phyloP scores from a whole-genome alignment of 2,113 vertebrate genomes.

The Pollachius pollachius region DNA sequence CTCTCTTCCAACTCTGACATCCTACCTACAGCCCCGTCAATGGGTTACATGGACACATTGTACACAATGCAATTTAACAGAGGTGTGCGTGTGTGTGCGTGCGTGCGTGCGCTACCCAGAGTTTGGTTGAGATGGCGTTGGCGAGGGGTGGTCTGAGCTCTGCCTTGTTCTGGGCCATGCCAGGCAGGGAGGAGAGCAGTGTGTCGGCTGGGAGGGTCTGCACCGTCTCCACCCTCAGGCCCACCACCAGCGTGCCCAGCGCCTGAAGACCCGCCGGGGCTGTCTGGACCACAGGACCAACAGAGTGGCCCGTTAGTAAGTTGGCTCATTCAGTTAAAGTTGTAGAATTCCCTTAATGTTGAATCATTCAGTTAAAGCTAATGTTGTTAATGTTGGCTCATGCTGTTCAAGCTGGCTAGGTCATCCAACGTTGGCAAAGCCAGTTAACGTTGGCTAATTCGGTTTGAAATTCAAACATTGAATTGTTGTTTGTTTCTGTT shows the following conservation, averaged over 20 bases:
- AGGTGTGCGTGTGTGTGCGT: not conserved
- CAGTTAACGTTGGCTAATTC: not conserved
- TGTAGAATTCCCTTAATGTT: too few species aligned
- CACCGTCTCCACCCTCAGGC: slow-evolving; percentile 67
- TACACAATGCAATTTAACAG: too few species aligned
- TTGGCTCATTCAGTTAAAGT: not conserved
- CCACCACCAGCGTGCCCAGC: slow-evolving; percentile 68
- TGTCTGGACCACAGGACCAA: slow-evolving; percentile 27
- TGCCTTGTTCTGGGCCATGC: slow-evolving; percentile 46
- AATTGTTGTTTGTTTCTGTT: too few species aligned
- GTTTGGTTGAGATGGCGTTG: slow-evolving; percentile 66
- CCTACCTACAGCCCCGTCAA: too few species aligned
- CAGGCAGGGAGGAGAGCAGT: slow-evolving; percentile 60
- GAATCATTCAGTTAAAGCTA: too few species aligned
- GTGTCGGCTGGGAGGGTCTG: slow-evolving; percentile 56
- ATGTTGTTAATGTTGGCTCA: not conserved
- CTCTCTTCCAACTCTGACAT: too few species aligned
- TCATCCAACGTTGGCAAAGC: too few species aligned
- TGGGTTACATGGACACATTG: too few species aligned
- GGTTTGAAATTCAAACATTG: too few species aligned
- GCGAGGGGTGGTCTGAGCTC: slow-evolving; percentile 60
- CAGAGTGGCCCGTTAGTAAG: not conserved
- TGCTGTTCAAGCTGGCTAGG: too few species aligned
- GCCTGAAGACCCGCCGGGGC: slow-evolving; percentile 45
- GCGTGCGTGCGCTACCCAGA: slow-evolving; percentile 67